Conservation (phyloP, 2,113 vertebrate genomes). For the Machaerirhynchus nigripectus region DNA sequence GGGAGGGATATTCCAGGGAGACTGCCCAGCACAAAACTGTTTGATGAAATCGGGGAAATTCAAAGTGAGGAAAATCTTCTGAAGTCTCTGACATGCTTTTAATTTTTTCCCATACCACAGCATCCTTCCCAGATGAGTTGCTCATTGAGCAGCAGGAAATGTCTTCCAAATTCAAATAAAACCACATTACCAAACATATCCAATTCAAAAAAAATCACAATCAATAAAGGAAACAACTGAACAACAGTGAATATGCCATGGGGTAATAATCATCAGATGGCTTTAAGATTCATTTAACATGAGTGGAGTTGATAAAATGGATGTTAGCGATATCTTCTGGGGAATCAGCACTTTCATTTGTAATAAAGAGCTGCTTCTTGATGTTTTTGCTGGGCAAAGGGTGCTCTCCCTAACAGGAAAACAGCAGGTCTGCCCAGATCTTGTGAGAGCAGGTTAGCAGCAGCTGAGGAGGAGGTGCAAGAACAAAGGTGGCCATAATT, state of each 20-base stretch:
- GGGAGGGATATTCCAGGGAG: background rate
- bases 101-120: background rate
- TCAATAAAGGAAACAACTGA: background rate
- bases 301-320: background rate
- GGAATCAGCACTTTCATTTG: background rate
- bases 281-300: background rate
- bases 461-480: background rate
- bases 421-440: background rate
- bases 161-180: background rate
- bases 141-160: background rate
- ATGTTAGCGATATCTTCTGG: background rate
- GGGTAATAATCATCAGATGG: conserved; percentile 8
- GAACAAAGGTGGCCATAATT: background rate
- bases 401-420: background rate
- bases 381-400: background rate
- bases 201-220: background rate
- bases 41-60: background rate
- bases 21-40: background rate
- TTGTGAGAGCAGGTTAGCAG: background rate
- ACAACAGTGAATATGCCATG: background rate
- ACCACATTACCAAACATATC: background rate
- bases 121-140: background rate
- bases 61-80: background rate
- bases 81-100: background rate
- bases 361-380: background rate